A percentile compares a stretch with the other conserved stretches of the same genome.
phyloP scores from a whole-genome alignment of 2,113 vertebrate genomes.

The Oreochromis tanganicae region DNA sequence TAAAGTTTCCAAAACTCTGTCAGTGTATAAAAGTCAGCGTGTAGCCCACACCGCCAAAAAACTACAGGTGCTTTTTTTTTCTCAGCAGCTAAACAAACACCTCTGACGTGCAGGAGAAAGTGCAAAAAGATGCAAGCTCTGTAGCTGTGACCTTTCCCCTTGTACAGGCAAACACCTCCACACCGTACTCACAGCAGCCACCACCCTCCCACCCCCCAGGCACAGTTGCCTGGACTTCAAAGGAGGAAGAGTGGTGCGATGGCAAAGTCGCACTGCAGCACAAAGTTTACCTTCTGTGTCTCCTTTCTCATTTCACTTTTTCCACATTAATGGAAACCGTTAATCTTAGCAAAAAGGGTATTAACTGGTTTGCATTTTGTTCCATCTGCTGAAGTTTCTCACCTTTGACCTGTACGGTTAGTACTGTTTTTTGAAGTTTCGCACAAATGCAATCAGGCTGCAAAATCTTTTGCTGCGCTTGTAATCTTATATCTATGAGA shows the following conservation, averaged over 20 bases:
- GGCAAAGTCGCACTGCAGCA: not conserved
- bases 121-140: conserved; percentile 1
- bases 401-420: not conserved
- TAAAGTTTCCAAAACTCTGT: not conserved
- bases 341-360: not conserved
- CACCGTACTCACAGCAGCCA: conserved; percentile 25
- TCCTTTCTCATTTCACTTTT: not conserved
- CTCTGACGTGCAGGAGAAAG: not conserved
- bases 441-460: not conserved
- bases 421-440: not conserved
- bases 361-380: not conserved
- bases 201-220: not conserved
- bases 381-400: not conserved
- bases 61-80: not conserved
- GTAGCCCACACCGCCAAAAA: not conserved
- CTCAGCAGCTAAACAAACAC: not conserved
- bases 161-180: conserved; percentile 36
- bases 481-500: not conserved
- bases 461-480: not conserved
- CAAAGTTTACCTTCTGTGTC: not conserved
- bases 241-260: not conserved
- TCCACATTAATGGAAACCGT: conserved; percentile 1
- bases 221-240: conserved; percentile 30
- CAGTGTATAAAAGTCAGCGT: not conserved
- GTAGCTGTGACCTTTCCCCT: conserved; percentile 28